These are phyloP conservation scores for Pachydiplax longipennis DNA, from an alignment of 2,888 invertebrate species.

Conservation along the genomic window DNA sequence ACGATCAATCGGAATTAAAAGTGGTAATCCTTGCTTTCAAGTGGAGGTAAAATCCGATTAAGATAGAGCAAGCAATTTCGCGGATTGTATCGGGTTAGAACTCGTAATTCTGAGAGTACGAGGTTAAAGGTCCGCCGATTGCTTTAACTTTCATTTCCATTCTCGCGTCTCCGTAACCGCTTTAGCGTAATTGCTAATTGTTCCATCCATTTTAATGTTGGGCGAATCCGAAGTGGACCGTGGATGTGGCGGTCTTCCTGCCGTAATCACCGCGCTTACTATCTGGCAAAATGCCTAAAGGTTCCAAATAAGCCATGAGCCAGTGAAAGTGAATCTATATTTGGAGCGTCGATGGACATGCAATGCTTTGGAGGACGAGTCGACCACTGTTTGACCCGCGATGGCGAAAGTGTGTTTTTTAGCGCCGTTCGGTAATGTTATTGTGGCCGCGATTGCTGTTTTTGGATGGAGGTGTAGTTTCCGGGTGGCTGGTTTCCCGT, in stretches of 20 bases:
- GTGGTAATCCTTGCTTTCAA: not conserved
- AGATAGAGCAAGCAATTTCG: no score
- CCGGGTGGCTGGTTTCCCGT: no score
- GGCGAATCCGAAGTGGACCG: not conserved
- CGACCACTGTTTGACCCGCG: no score
- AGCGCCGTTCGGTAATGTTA: no score
- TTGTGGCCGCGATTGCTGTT: no score
- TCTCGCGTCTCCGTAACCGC: no score
- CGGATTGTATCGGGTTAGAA: no score
- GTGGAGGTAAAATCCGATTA: no score
- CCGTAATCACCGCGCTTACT: not conserved
- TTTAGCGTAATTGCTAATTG: not conserved
- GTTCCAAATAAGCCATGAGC: not conserved
- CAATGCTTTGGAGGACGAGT: not conserved
- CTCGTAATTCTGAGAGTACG: no score
- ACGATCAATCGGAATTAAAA: no score
- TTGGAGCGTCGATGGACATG: constrained; percentile 9
- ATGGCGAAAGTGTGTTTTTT: no score
- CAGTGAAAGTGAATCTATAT: constrained; percentile 40
- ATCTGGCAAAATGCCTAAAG: constrained; percentile 2
- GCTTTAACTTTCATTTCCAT: not conserved
- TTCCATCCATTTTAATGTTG: not conserved
- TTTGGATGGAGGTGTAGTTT: no score
- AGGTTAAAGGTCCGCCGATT: not conserved
- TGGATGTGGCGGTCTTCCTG: not conserved